Percentiles rank a stretch among this genome's conserved stretches.
These are phyloP conservation scores for Drosophila santomea DNA, from an alignment of 1,140 invertebrate species.

Conservation along the genomic window DNA sequence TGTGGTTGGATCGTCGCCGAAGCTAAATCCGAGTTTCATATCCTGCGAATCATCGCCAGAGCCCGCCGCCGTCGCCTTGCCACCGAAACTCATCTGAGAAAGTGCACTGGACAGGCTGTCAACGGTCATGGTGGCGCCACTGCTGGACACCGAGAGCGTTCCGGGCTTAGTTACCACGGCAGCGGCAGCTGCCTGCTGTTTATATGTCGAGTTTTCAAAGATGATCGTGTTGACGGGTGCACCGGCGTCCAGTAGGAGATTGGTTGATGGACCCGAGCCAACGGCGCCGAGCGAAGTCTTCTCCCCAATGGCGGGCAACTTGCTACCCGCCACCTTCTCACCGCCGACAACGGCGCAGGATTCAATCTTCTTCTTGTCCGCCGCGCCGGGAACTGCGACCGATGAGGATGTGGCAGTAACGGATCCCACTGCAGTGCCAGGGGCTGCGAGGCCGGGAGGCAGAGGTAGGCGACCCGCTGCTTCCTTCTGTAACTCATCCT, in stretches of 20 bases:
- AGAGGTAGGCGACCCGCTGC: constrained; percentile 55
- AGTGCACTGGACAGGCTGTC: constrained; percentile 84
- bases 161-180: constrained; percentile 47
- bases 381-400: constrained; percentile 22
- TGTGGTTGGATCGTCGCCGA: constrained; percentile 85
- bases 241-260: constrained; percentile 62
- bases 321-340: constrained; percentile 52
- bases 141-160: constrained; percentile 19
- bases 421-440: background rate
- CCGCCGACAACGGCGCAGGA: constrained; percentile 14
- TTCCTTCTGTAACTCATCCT: constrained; percentile 54
- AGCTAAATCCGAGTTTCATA: constrained; percentile 94
- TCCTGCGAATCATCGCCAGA: constrained; percentile 91
- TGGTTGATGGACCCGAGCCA: constrained; percentile 34
- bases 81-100: constrained; percentile 85
- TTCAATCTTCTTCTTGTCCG: constrained; percentile 48
- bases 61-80: constrained; percentile 72
- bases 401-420: constrained; percentile 13
- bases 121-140: constrained; percentile 38
- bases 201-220: constrained; percentile 96
- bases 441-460: constrained; percentile 54
- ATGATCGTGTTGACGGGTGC: constrained; percentile 94
- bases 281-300: constrained; percentile 49
- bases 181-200: constrained; percentile 85
- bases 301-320: constrained; percentile 60